Percentiles rank a stretch among this genome's conserved stretches.
Evolutionary conservation across 2,888 invertebrate genomes (phyloP).

Genomic region (Oxyteleia sp.): DNA sequence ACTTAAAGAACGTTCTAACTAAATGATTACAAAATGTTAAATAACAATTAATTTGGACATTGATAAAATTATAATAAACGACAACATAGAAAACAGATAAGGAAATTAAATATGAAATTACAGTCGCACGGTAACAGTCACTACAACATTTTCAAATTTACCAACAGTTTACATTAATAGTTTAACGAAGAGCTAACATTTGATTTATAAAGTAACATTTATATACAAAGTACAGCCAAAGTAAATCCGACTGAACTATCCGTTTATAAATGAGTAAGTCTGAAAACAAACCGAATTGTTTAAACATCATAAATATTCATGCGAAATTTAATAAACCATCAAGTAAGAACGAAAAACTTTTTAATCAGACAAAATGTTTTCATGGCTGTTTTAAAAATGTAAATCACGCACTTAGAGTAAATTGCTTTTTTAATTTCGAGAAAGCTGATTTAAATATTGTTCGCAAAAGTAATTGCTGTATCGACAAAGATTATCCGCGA

Average conservation of each 20-base stretch:
- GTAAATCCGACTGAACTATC: background rate
- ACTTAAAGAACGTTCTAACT: no score
- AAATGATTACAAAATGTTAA: no score
- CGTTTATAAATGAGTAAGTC: constrained; percentile 1
- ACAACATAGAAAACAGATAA: no score
- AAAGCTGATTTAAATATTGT: constrained; percentile 18
- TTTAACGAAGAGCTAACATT: no score
- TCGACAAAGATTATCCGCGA: background rate
- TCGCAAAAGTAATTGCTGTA: background rate
- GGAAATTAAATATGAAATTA: no score
- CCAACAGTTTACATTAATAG: no score
- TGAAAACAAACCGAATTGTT: constrained; percentile 10
- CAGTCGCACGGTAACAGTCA: no score
- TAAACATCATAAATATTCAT: constrained; percentile 16
- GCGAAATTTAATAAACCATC: constrained; percentile 34
- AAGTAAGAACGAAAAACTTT: constrained; percentile 29
- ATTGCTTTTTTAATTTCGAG: constrained; percentile 6
- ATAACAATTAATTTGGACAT: no score
- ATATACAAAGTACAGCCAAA: no score
- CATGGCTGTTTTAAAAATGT: constrained; percentile 26
- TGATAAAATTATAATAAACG: no score
- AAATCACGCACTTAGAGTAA: constrained; percentile 17
- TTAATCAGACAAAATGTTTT: constrained; percentile 21
- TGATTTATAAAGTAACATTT: no score
- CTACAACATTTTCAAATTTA: no score